Evolutionary conservation across 2,113 vertebrate genomes (phyloP), one percentile per base, ranked within the genome.

Genomic region (Cynocephalus volans): DNA sequence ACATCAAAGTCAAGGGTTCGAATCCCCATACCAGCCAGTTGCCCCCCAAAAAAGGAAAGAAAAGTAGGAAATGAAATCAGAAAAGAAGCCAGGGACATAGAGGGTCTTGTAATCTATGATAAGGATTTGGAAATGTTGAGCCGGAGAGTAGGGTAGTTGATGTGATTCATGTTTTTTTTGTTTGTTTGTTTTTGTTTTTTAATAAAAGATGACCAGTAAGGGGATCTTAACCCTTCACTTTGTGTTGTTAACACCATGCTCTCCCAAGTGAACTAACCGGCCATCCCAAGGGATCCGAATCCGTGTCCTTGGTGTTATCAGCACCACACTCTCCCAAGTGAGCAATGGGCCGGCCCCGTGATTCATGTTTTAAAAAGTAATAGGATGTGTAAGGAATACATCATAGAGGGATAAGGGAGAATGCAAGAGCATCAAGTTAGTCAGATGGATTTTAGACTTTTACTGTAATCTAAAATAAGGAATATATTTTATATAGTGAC

Each of bases 41-140:
- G 41, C 41, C 41, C 41, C 41, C 41, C 41, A 41, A 10, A 33
- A 76, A 77, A 52, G 17, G 4, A 23, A 70, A 70, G 54, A 58
- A 76, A 48, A n/a, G 56, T 58, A 4, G 2, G 69, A 76, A 67
- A 76, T 54, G 56, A 36, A 31, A 50, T 75, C 75, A 80, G 84
- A 88, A 45, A 41, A 52, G 12, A 56, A 80, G 8, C 15, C 75
- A 73, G 28, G 45, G 21, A 56, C n/a, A n/a, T 26, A 36, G 56
- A 52, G 41, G 41, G 12, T 90, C 5, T 45, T 79, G 14, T 81
- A 45, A 73, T 1, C 31, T 79, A 62, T 81, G 14, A 14, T 81
- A 87, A 95, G 36, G 48, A 92, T 92, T 81, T 58, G 75, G 56
- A 88, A 41, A 11, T 31, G 87, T 88, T 56, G 65, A 73, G 15